Base-by-base conservation (phyloP, 35 echinoderm and acorn worm species). In the Strongylocentrotus purpuratus region DNA sequence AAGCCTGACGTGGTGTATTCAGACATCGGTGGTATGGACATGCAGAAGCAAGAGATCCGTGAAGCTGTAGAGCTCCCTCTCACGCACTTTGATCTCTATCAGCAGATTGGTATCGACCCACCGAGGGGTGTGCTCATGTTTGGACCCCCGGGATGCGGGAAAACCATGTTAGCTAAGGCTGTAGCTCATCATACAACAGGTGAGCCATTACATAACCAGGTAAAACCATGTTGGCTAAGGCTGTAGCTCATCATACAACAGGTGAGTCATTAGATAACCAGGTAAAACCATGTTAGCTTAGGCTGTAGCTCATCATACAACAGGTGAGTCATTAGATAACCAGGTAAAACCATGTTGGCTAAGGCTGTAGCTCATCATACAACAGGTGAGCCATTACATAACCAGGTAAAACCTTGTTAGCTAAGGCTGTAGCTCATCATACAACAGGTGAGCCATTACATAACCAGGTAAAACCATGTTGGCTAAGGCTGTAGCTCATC, bases 1-100 rank as follows among this genome's bases (percentile, higher is more conserved):
- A 99, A 99, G 46, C 98, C 98, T 9, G 98, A 99, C 52, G 98
- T 99, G 32, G 85, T 85, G 45, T 97, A 97, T 89, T 94, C 98
- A n/a, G 98, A 99, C 89, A 99, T 99, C 86, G 98, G 98, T 18
- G 98, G 98, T 45, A 99, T 99, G 98, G 98, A 99, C 96, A 97
- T 99, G 97, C 97, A 99, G 96, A 99, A 99, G 35, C 98, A 99
- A 60, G 98, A 99, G 92, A 97, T 99, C 25, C 70, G 97, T 59
- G 98, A 99, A 70, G 96, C 98, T 31, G 98, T 99, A 6, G 98
- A 99, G 86, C 96, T 99, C 4, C 98, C 97, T 12, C 90, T 98
- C 65, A 99, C 96, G 0, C 97, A 99, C 95, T 97, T 97, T 94
- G 98, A 97, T 94, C 93, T 97, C 58, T 99, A 99, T 60, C 97